These are phyloP conservation scores for Oryzias woworae DNA, from an alignment of 2,113 vertebrate genomes.

Conservation along the genomic window DNA sequence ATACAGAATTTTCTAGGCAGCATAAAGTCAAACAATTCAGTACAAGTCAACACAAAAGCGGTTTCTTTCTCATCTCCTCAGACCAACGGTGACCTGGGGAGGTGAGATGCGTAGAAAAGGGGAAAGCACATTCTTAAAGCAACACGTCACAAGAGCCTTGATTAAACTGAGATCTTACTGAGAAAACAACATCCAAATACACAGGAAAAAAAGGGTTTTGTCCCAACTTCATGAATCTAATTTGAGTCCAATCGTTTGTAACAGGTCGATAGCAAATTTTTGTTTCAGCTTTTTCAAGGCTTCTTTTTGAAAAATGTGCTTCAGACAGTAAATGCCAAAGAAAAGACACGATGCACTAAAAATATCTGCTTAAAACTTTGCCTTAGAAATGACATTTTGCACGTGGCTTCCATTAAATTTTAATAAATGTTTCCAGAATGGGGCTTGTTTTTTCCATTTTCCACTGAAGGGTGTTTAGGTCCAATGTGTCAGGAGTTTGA, in stretches of 20 bases:
- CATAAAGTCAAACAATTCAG: slow-evolving; percentile 60
- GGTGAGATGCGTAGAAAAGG: slow-evolving; percentile 43
- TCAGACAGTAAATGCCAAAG: slow-evolving; percentile 38
- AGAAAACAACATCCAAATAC: slow-evolving; percentile 66
- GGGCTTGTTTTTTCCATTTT: slow-evolving; percentile 53
- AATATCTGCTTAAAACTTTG: slow-evolving; percentile 49
- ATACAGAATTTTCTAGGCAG: slow-evolving; percentile 74
- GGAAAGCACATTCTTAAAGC: slow-evolving; percentile 72
- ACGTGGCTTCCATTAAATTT: slow-evolving; percentile 47
- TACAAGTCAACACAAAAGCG: slow-evolving; percentile 62
- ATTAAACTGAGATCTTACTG: slow-evolving; percentile 61
- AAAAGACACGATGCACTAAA: slow-evolving; percentile 47
- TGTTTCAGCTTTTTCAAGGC: slow-evolving; percentile 70
- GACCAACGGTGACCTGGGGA: slow-evolving; percentile 53
- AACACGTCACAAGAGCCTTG: slow-evolving; percentile 67
- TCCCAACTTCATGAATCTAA: slow-evolving; percentile 12
- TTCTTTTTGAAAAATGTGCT: slow-evolving; percentile 25
- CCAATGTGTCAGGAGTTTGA: slow-evolving; percentile 48
- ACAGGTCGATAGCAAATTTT: slow-evolving; percentile 81
- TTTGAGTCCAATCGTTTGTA: slow-evolving; percentile 17
- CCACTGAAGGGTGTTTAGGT: slow-evolving; percentile 57
- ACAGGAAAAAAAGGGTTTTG: slow-evolving; percentile 77
- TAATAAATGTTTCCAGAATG: slow-evolving; percentile 61
- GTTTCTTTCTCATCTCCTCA: slow-evolving; percentile 7
- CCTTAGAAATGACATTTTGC: slow-evolving; percentile 10